These are phyloP conservation scores for Chionodraco myersi DNA, from an alignment of 2,113 vertebrate species.

Conservation along the genomic window DNA sequence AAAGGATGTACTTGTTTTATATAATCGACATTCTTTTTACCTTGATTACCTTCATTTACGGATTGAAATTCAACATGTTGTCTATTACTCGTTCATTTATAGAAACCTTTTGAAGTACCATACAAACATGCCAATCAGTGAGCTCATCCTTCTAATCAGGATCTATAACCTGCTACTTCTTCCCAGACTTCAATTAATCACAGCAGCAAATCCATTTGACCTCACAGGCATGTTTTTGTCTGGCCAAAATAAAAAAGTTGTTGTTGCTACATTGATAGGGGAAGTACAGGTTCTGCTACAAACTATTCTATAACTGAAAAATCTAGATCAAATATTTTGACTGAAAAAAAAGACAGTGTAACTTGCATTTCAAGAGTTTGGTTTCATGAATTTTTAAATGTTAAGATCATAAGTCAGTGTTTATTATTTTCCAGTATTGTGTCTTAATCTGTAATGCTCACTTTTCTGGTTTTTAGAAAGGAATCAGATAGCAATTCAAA, in stretches of 20 bases:
- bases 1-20: slow-evolving; percentile 11
- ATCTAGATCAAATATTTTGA: not conserved
- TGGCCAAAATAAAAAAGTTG: not conserved
- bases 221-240: not conserved
- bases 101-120: slow-evolving; percentile 1
- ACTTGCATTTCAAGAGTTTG: not conserved
- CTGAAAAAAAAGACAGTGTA: not conserved
- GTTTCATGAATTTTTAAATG: not conserved
- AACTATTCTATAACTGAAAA: not conserved
- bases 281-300: no score
- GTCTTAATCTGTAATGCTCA: not conserved
- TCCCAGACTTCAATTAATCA: slow-evolving; percentile 11
- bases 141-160: slow-evolving; percentile 34
- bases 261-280: not conserved
- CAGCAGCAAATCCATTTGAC: slow-evolving; percentile 19
- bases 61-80: slow-evolving; percentile 38
- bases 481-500: slow-evolving; percentile 17
- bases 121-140: slow-evolving; percentile 33
- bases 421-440: slow-evolving; percentile 3
- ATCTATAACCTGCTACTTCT: slow-evolving; percentile 30
- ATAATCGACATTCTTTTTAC: slow-evolving; percentile 19
- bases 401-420: not conserved
- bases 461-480: not conserved
- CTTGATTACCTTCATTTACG: slow-evolving; percentile 41
- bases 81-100: slow-evolving; percentile 13